Evolutionary conservation across 2,888 invertebrate genomes (phyloP).

Genomic region (Meliscaeva auricollis): DNA sequence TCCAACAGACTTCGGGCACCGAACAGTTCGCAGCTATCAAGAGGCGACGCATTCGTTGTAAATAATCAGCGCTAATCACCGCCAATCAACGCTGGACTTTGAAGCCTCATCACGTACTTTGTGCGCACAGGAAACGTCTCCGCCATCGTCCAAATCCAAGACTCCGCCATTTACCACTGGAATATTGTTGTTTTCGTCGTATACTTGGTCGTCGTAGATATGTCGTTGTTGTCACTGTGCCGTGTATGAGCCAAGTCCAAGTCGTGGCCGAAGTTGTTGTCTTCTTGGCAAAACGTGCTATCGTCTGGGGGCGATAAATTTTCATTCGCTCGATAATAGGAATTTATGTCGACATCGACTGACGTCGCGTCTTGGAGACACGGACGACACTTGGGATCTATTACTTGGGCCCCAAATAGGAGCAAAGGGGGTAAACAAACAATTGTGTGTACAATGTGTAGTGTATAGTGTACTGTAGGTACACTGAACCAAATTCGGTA

Average conservation of each 20-base stretch:
- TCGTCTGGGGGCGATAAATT: slow-evolving; percentile 75
- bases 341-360: slow-evolving; percentile 75
- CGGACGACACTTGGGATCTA: slow-evolving; percentile 74
- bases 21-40: slow-evolving; percentile 65
- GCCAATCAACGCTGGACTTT: slow-evolving; percentile 76
- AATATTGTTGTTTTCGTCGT: slow-evolving; percentile 80
- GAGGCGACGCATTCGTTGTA: slow-evolving; percentile 75
- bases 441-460: slow-evolving; percentile 43
- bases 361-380: slow-evolving; percentile 72
- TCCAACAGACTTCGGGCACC: slow-evolving; percentile 62
- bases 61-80: slow-evolving; percentile 76
- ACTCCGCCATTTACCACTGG: slow-evolving; percentile 58
- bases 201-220: slow-evolving; percentile 80
- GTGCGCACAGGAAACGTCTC: slow-evolving; percentile 75
- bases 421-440: not conserved
- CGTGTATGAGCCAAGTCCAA: slow-evolving; percentile 50
- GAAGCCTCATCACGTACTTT: slow-evolving; percentile 76
- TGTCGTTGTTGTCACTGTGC: slow-evolving; percentile 77
- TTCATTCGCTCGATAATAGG: slow-evolving; percentile 75
- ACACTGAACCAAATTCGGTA: no score
- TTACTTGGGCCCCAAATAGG: slow-evolving; percentile 35
- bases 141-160: slow-evolving; percentile 48
- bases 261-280: slow-evolving; percentile 61
- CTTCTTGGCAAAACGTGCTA: slow-evolving; percentile 67
- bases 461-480: no score